These are phyloP conservation scores for Nerophis lumbriciformis DNA, from an alignment of 2,113 vertebrate genomes.

Conservation along the genomic window DNA sequence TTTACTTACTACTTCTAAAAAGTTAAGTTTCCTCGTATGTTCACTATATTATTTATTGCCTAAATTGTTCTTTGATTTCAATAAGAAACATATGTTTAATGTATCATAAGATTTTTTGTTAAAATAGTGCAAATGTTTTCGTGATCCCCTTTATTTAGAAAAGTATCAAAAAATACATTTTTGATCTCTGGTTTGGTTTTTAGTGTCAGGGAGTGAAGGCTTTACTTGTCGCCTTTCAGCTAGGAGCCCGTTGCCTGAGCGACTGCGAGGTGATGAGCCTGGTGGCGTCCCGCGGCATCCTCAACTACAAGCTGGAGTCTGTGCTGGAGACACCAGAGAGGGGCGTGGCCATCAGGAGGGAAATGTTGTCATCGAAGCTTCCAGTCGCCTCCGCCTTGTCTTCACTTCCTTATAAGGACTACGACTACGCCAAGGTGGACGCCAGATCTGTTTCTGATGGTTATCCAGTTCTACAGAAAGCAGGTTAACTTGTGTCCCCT, in stretches of 20 bases:
- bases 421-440: conserved; percentile 88
- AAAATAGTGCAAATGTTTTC: no score
- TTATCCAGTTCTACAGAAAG: background rate
- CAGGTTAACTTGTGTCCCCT: background rate
- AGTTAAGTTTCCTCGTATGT: no score
- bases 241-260: conserved; percentile 79
- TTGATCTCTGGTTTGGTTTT: background rate
- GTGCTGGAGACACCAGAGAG: conserved; percentile 87
- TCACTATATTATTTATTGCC: no score
- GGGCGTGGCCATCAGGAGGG: conserved; percentile 88
- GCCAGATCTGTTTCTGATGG: rapidly evolving
- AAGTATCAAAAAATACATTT: no score
- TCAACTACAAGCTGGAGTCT: conserved; percentile 84
- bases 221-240: conserved; percentile 59
- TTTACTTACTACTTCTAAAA: no score
- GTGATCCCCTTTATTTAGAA: no score
- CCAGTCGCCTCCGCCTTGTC: conserved; percentile 76
- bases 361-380: conserved; percentile 80
- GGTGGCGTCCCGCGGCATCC: conserved; percentile 83
- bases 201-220: no score
- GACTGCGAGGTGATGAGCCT: conserved; percentile 84
- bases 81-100: no score
- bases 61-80: no score
- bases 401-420: conserved; percentile 84
- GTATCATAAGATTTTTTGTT: no score